Evolutionary conservation across 2,113 vertebrate species (phyloP), one percentile per base, ranked within the genome.

Genomic region (Hirundichthys speculiger): DNA sequence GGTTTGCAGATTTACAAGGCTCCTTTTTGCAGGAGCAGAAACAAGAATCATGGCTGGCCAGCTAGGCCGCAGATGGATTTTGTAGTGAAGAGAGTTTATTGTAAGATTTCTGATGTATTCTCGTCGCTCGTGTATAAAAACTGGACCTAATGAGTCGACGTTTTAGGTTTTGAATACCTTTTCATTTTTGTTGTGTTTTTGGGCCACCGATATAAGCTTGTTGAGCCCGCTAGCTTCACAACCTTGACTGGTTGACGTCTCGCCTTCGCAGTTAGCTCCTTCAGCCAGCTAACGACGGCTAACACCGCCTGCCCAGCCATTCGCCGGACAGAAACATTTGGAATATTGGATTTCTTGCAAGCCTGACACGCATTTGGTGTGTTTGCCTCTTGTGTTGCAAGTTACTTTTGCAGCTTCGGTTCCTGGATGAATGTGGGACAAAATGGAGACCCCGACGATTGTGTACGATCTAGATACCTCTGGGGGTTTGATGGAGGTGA

Each of bases 381-480:
- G 30, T n/a, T n/a, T n/a, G n/a, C n/a, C n/a, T n/a, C 30, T 34
- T 1, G 4, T 9, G 4, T 10, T 34, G 30, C 7, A 34, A 47
- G 41, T 56, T 47, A 2, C 2, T 66, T 63, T 43, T 62, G 75
- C 57, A 46, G 24, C 73, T 64, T 69, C 74, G 72, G 63, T 76
- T 59, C 74, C 91, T 93, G 93, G 91, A 94, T 95, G 95, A 94
- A 96, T 96, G 95, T 96, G 95, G 95, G 94, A 95, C 93, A 96
- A 96, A 95, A 96, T 96, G 96, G 96, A 97, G 94, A 94, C 96
- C 91, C 96, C 96, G 91, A 96, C 95, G 91, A 96, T 98, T 92
- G 96, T 98, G 86, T 98, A 98, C 94, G 96, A 97, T 90, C 87
- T 97, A 94, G 96, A 98, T 91, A 97, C 96, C 89, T 96, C 96